These are phyloP conservation scores for Lutraria lutraria DNA, from an alignment of 2,888 invertebrate genomes.

Conservation along the genomic window DNA sequence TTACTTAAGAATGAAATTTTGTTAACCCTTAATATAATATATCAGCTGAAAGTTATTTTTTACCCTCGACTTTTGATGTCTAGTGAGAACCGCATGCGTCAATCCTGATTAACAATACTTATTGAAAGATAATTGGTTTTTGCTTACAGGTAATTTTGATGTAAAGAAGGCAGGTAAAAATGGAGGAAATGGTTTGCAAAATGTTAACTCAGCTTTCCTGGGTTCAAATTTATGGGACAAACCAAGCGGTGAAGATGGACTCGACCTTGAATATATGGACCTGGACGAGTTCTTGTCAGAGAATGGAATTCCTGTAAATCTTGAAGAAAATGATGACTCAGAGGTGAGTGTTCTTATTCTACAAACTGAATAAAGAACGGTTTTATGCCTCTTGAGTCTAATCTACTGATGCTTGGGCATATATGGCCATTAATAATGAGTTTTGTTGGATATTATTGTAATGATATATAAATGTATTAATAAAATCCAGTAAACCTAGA, in stretches of 20 bases:
- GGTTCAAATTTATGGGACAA: conserved; percentile 99
- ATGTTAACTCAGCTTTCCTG: conserved; percentile 95
- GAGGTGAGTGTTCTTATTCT: conserved; percentile 43
- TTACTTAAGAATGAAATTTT: too few species aligned
- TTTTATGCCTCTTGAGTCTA: too few species aligned
- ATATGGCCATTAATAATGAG: too few species aligned
- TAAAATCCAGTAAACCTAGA: too few species aligned
- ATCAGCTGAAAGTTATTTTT: too few species aligned
- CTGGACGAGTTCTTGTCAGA: conserved; percentile 98
- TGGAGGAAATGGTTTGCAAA: conserved; percentile 59
- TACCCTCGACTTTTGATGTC: too few species aligned
- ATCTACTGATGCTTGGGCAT: too few species aligned
- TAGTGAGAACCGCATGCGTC: too few species aligned
- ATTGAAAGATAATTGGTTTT: background rate
- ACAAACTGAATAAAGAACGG: background rate
- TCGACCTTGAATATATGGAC: conserved; percentile 95
- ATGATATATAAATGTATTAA: too few species aligned
- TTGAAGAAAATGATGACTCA: conserved; percentile 62
- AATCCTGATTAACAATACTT: too few species aligned
- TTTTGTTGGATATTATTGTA: too few species aligned
- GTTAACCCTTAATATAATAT: too few species aligned
- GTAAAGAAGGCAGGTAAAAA: conserved; percentile 66
- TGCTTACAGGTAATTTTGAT: conserved; percentile 54
- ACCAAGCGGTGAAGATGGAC: conserved; percentile 90
- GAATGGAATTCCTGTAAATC: conserved; percentile 88